A percentile compares a stretch with the other conserved stretches of the same genome.
phyloP scores from a whole-genome alignment of 2,113 vertebrate genomes.

The Tautogolabrus adspersus region DNA sequence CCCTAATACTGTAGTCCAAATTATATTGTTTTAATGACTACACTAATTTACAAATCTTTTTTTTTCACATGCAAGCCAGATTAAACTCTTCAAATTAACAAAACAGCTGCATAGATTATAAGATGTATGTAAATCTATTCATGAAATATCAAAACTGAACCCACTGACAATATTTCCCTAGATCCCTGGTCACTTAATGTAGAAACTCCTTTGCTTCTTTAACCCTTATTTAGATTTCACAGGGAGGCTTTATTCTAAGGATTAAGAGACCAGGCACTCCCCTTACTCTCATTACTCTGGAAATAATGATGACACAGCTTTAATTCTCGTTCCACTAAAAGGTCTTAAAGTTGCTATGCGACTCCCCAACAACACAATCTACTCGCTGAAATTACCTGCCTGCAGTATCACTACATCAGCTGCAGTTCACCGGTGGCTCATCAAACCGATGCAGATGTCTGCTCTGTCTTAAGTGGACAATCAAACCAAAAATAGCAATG shows the following conservation, averaged over 20 bases:
- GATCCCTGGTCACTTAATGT: no score
- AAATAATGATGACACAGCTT: constrained; percentile 43
- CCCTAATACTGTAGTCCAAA: no score
- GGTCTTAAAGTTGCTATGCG: constrained; percentile 54
- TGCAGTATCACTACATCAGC: not conserved
- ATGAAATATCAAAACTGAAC: no score
- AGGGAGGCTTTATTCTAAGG: constrained; percentile 36
- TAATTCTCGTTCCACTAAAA: constrained; percentile 71
- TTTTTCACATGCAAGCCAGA: not conserved
- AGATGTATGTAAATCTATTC: not conserved
- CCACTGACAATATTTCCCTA: no score
- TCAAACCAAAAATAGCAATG: not conserved
- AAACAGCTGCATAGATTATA: not conserved
- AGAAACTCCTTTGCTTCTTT: not conserved
- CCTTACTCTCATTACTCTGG: constrained; percentile 23
- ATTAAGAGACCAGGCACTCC: constrained; percentile 37
- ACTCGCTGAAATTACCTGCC: constrained; percentile 16
- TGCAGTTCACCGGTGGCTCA: not conserved
- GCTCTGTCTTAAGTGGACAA: not conserved
- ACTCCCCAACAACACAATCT: constrained; percentile 17
- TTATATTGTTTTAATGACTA: no score
- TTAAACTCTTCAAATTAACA: not conserved
- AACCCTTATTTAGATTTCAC: constrained; percentile 25
- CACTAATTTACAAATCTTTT: no score
- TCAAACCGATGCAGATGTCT: not conserved